phyloP scores from a whole-genome alignment of 1,140 invertebrate species.

The Hetaerina americana region DNA sequence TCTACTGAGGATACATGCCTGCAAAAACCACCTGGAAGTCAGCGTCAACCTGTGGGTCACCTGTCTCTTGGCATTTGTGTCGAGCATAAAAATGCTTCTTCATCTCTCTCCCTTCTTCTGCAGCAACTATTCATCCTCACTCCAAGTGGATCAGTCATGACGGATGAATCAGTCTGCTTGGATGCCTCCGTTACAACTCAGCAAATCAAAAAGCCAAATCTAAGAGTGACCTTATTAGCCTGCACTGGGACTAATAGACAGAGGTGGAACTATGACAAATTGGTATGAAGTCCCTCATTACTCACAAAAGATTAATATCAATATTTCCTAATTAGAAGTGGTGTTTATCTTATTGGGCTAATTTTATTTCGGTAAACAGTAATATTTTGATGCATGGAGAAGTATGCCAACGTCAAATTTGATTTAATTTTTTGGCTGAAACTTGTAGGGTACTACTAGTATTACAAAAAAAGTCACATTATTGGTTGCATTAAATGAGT shows the following conservation, averaged over 20 bases:
- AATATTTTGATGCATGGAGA: background rate
- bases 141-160: constrained; percentile 48
- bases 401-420: background rate
- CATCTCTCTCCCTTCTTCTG: constrained; percentile 28
- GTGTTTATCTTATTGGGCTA: background rate
- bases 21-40: constrained; percentile 37
- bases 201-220: background rate
- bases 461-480: too few relatives aligned
- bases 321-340: background rate
- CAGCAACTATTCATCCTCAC: constrained; percentile 65
- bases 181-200: constrained; percentile 28
- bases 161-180: constrained; percentile 57
- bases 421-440: background rate
- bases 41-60: constrained; percentile 45
- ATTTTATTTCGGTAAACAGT: background rate
- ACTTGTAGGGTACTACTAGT: background rate
- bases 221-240: background rate
- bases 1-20: constrained; percentile 40
- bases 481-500: too few relatives aligned
- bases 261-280: background rate
- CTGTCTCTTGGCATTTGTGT: constrained; percentile 41
- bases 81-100: constrained; percentile 15
- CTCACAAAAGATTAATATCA: background rate
- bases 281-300: background rate
- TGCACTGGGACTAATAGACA: background rate